Percentiles rank a stretch among this genome's conserved stretches.
Evolutionary conservation across 1,140 invertebrate genomes (phyloP).

Genomic region (Papilio helenus): DNA sequence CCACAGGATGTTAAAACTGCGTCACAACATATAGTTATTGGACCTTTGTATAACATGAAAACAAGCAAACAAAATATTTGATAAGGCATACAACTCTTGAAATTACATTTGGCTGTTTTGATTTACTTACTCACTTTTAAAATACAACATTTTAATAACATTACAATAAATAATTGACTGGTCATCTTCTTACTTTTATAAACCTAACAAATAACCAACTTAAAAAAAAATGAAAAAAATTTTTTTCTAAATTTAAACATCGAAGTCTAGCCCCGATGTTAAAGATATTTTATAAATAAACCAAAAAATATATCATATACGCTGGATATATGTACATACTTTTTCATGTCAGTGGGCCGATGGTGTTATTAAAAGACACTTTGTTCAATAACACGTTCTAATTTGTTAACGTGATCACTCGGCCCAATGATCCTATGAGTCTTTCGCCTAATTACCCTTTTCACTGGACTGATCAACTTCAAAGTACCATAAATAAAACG

Average conservation of each 20-base stretch:
- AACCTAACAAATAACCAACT: neutral
- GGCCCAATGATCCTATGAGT: slow-evolving; percentile 66
- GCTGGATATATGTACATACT: neutral
- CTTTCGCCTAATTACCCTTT: slow-evolving; percentile 79
- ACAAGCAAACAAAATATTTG: neutral
- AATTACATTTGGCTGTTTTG: neutral
- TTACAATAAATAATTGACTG: no score
- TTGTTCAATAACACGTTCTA: slow-evolving; percentile 77
- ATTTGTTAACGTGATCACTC: slow-evolving; percentile 76
- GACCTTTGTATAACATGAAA: neutral
- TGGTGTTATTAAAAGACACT: slow-evolving; percentile 64
- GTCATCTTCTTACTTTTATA: neutral
- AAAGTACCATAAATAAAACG: slow-evolving; percentile 74
- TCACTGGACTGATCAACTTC: slow-evolving; percentile 70
- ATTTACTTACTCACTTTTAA: no score
- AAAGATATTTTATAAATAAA: neutral
- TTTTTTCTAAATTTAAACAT: neutral
- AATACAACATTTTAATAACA: no score
- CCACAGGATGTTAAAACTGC: slow-evolving; percentile 26
- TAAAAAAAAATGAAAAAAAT: no score
- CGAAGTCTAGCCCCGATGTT: neutral
- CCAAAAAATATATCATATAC: neutral
- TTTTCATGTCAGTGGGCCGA: slow-evolving; percentile 24
- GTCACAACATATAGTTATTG: slow-evolving; percentile 28
- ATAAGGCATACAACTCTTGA: neutral